phyloP scores from a whole-genome alignment of 2,888 invertebrate genomes.

The Epistrophe eligans region DNA sequence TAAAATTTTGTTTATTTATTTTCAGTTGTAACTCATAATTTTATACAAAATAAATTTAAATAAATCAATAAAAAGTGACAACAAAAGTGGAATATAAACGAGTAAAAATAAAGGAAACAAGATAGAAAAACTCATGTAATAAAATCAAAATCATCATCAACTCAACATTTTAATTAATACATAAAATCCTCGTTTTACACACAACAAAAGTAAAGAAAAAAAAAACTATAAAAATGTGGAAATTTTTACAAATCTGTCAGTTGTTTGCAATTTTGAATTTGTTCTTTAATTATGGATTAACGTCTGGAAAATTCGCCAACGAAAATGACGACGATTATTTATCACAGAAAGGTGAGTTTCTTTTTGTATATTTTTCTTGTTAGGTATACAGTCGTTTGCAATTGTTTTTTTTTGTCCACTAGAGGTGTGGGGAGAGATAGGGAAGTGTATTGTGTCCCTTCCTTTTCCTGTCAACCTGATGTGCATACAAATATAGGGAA shows the following conservation, averaged over 20 bases:
- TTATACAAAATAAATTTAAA: constrained; percentile 42
- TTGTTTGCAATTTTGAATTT: constrained; percentile 62
- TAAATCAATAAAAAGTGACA: constrained; percentile 22
- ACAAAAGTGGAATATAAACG: not conserved
- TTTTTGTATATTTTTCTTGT: not conserved
- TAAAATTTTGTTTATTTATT: constrained; percentile 6
- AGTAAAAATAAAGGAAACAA: constrained; percentile 2
- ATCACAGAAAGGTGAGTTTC: constrained; percentile 80
- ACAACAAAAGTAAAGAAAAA: not conserved
- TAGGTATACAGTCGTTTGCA: not conserved
- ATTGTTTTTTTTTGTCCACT: too few relatives aligned
- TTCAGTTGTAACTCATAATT: constrained; percentile 44
- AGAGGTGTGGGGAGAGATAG: too few relatives aligned
- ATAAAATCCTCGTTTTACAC: not conserved
- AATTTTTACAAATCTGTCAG: constrained; percentile 62
- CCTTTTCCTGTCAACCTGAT: not conserved
- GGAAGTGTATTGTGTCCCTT: not conserved
- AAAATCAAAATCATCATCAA: not conserved
- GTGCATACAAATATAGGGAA: not conserved
- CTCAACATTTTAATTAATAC: not conserved
- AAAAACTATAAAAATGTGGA: constrained; percentile 61
- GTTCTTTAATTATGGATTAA: constrained; percentile 69
- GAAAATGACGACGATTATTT: constrained; percentile 82
- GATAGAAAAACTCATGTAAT: constrained; percentile 10
- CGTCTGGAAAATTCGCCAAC: constrained; percentile 77